Evolutionary conservation across 1,140 invertebrate genomes (phyloP).

Genomic region (Drosophila repletoides): DNA sequence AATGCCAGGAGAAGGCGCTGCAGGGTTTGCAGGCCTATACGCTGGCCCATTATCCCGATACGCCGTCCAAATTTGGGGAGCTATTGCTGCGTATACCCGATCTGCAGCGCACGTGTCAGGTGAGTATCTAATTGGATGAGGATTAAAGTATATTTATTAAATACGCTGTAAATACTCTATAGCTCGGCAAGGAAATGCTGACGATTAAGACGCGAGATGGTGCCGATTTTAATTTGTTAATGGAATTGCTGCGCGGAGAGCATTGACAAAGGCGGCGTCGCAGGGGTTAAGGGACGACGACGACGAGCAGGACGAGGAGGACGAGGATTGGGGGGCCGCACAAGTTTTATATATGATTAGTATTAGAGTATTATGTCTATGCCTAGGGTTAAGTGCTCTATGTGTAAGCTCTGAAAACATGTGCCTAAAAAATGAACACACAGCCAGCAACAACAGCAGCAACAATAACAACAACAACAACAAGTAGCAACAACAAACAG

Average conservation of each 20-base stretch:
- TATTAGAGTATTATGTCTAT: slow-evolving; percentile 69
- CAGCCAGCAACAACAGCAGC: slow-evolving; percentile 8
- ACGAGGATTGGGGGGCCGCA: no score
- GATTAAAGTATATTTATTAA: background rate
- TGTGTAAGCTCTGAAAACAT: slow-evolving; percentile 76
- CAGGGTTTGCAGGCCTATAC: slow-evolving; percentile 97
- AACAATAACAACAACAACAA: background rate
- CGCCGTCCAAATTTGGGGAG: slow-evolving; percentile 97
- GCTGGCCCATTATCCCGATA: slow-evolving; percentile 93
- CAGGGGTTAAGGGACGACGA: slow-evolving; percentile 20
- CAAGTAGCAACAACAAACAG: slow-evolving; percentile 30
- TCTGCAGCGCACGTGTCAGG: slow-evolving; percentile 95
- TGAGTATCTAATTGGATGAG: slow-evolving; percentile 82
- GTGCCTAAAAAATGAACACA: slow-evolving; percentile 63
- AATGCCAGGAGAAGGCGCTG: slow-evolving; percentile 96
- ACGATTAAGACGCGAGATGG: slow-evolving; percentile 92
- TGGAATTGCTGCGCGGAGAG: slow-evolving; percentile 96
- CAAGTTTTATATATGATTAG: slow-evolving; percentile 68
- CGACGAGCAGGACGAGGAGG: no score
- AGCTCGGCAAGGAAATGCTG: slow-evolving; percentile 96
- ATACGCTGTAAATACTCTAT: background rate
- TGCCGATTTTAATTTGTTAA: slow-evolving; percentile 96
- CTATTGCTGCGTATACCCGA: slow-evolving; percentile 95
- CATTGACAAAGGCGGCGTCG: slow-evolving; percentile 85
- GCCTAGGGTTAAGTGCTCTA: slow-evolving; percentile 51